Conservation (phyloP, 2,797 vertebrate species). For the Columba guinea region DNA sequence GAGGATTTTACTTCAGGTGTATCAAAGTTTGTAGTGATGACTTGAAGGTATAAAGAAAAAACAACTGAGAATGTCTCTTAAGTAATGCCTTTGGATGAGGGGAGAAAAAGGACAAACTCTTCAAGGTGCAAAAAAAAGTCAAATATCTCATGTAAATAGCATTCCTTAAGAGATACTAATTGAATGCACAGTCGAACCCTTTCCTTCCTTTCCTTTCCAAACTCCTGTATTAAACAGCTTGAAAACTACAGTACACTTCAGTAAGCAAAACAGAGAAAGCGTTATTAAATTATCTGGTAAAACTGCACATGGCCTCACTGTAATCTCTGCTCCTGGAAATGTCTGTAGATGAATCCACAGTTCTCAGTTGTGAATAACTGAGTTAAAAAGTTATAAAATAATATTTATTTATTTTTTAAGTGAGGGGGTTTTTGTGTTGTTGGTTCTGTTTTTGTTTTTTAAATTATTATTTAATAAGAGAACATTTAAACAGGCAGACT, state of each 20-base stretch:
- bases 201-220: background rate
- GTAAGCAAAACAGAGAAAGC: constrained; percentile 24
- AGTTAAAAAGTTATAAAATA: background rate
- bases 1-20: constrained; percentile 68
- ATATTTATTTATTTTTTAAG: background rate
- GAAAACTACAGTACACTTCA: background rate
- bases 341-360: background rate
- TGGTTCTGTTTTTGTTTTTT: background rate
- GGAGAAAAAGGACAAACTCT: background rate
- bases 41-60: constrained; percentile 37
- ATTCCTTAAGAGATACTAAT: constrained; percentile 29
- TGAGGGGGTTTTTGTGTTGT: background rate
- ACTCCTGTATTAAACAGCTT: background rate
- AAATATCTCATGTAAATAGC: background rate
- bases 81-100: constrained; percentile 32
- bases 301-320: background rate
- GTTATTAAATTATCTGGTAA: constrained; percentile 1
- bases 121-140: background rate
- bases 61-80: constrained; percentile 29
- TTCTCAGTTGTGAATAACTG: background rate
- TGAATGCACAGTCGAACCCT: background rate
- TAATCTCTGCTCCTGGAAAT: background rate
- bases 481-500: background rate
- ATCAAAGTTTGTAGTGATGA: constrained; percentile 51
- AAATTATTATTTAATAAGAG: background rate